A percentile compares a stretch with the other conserved stretches of the same genome.
These are phyloP conservation scores for Podarcis cretensis DNA, from an alignment of 2,113 vertebrate species.

Conservation along the genomic window DNA sequence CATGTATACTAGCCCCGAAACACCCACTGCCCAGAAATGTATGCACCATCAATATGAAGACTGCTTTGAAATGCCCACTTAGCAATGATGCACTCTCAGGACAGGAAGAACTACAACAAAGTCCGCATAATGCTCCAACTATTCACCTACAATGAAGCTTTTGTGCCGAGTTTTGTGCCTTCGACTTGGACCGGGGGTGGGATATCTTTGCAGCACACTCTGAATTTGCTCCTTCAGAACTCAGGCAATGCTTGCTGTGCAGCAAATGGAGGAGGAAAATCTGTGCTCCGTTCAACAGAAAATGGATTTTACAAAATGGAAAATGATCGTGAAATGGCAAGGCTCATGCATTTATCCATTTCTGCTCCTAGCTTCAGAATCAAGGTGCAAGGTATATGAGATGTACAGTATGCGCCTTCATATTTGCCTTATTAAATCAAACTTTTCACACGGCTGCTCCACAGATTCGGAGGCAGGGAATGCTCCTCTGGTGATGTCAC, in stretches of 20 bases:
- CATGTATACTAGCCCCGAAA: not conserved
- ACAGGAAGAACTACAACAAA: not conserved
- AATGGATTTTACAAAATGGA: not conserved
- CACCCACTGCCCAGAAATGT: not conserved
- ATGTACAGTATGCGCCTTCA: not conserved
- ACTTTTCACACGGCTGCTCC: not conserved
- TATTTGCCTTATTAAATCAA: not conserved
- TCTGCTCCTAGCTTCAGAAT: not conserved
- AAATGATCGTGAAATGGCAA: not conserved
- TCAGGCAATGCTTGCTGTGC: not conserved
- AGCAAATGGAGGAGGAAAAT: not conserved
- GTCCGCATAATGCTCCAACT: too few relatives aligned
- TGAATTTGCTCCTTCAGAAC: not conserved
- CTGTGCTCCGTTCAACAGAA: not conserved
- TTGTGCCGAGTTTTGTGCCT: not conserved
- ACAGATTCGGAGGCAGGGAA: not conserved
- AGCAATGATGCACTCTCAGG: too few relatives aligned
- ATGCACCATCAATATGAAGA: too few relatives aligned
- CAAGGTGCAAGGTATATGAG: not conserved
- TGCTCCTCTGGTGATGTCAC: not conserved
- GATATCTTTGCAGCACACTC: not conserved
- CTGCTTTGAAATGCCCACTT: not conserved
- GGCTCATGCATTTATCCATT: not conserved
- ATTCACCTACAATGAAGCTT: conserved; percentile 1
- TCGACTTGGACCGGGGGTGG: too few relatives aligned